Percentiles rank a stretch among this genome's conserved stretches.
Evolutionary conservation across 2,888 invertebrate genomes (phyloP).

Genomic region (Macaria liturata): DNA sequence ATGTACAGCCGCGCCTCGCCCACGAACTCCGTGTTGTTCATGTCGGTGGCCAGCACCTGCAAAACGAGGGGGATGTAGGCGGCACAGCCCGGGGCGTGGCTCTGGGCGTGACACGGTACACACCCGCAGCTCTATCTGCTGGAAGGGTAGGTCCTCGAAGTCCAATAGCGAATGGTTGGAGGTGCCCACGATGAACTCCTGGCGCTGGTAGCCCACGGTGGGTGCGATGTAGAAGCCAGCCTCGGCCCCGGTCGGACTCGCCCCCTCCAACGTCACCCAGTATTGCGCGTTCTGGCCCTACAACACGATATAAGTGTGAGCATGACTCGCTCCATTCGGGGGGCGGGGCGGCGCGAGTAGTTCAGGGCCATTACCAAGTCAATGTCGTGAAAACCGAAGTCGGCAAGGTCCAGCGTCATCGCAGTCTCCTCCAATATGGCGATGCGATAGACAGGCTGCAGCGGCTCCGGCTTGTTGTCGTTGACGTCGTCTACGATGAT

Average conservation of each 20-base stretch:
- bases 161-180: constrained; percentile 80
- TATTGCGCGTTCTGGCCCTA: constrained; percentile 85
- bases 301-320: too few relatives aligned
- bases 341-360: too few relatives aligned
- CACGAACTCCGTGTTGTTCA: constrained; percentile 49
- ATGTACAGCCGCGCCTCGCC: constrained; percentile 73
- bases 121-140: constrained; percentile 64
- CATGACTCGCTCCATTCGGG: neutral
- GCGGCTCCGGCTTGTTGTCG: constrained; percentile 85
- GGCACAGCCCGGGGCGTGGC: too few relatives aligned
- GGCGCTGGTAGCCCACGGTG: constrained; percentile 82
- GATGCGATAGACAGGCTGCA: constrained; percentile 55
- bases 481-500: constrained; percentile 84
- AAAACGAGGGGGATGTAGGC: constrained; percentile 1
- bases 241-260: constrained; percentile 57
- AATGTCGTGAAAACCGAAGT: constrained; percentile 79
- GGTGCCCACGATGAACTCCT: constrained; percentile 83
- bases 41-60: constrained; percentile 67
- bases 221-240: constrained; percentile 85
- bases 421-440: constrained; percentile 80
- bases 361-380: constrained; percentile 66
- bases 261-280: constrained; percentile 66
- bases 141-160: constrained; percentile 81
- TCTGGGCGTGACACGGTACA: constrained; percentile 11
- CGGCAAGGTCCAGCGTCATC: constrained; percentile 68